These are phyloP conservation scores for Acipenser oxyrinchus DNA, from an alignment of 2,797 vertebrate species.

Conservation along the genomic window DNA sequence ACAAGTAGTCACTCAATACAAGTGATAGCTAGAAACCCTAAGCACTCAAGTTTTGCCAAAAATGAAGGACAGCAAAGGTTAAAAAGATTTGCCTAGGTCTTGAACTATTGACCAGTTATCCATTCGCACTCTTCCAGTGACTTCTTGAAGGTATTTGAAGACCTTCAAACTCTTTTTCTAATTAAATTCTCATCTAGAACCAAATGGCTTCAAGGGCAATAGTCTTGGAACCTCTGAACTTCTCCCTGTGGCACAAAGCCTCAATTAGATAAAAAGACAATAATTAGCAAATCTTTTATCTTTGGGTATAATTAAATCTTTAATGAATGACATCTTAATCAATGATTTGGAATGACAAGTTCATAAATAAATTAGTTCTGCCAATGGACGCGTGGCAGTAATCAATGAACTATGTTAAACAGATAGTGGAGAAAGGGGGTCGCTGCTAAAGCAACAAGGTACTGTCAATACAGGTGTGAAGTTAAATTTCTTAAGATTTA, in stretches of 20 bases:
- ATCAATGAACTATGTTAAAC: constrained; percentile 68
- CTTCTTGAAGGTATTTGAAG: constrained; percentile 38
- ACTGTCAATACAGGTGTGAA: constrained; percentile 28
- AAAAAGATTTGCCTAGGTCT: constrained; percentile 29
- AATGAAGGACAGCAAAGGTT: constrained; percentile 32
- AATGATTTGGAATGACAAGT: constrained; percentile 81
- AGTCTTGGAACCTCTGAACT: constrained; percentile 73
- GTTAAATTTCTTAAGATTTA: constrained; percentile 19
- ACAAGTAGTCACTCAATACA: background rate
- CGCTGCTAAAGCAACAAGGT: constrained; percentile 31
- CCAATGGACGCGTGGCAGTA: constrained; percentile 63
- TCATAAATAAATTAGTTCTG: constrained; percentile 90
- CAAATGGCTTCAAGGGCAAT: constrained; percentile 55
- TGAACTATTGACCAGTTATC: constrained; percentile 32
- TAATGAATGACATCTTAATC: constrained; percentile 69
- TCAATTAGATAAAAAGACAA: constrained; percentile 83
- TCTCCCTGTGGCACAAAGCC: constrained; percentile 66
- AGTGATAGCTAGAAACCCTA: no score
- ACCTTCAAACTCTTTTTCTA: constrained; percentile 54
- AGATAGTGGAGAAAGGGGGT: constrained; percentile 36
- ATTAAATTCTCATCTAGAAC: constrained; percentile 80
- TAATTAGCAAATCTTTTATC: constrained; percentile 83
- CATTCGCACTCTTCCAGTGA: constrained; percentile 23
- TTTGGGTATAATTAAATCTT: constrained; percentile 75
- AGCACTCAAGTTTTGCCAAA: background rate